phyloP scores from a whole-genome alignment of 2,113 vertebrate species.

The Morone chrysops region DNA sequence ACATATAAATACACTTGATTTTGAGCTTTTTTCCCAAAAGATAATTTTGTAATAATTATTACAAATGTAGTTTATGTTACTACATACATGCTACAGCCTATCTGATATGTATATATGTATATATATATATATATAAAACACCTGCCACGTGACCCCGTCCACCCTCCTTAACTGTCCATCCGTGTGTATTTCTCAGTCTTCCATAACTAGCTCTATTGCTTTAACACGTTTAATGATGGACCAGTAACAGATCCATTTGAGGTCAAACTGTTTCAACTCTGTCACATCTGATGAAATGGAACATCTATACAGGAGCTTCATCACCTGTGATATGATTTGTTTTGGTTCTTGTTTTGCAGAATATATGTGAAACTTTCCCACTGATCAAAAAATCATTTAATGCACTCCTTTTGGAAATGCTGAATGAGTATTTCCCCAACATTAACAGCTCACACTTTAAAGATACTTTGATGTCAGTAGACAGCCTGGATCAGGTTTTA shows the following conservation, averaged over 20 bases:
- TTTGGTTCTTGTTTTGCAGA: background rate
- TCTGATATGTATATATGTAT: no score
- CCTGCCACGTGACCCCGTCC: background rate
- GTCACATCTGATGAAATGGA: background rate
- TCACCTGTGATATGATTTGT: background rate
- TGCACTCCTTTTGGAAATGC: background rate
- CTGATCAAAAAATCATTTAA: conserved; percentile 14
- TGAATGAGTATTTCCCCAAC: conserved; percentile 1
- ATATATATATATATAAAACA: no score
- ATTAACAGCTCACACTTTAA: conserved; percentile 25
- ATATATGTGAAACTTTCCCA: conserved; percentile 19
- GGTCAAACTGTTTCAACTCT: background rate
- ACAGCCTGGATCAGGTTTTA: background rate
- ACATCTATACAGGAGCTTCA: background rate
- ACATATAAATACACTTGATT: no score
- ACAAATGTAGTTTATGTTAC: no score
- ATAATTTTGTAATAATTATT: no score
- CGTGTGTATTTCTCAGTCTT: background rate
- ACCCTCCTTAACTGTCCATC: background rate
- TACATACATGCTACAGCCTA: no score
- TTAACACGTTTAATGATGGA: conserved; percentile 9
- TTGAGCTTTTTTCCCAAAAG: background rate
- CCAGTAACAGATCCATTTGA: background rate
- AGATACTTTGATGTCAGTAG: conserved; percentile 30
- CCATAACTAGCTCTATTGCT: background rate